Percentiles rank a stretch among this genome's conserved stretches.
phyloP scores from a whole-genome alignment of 2,797 vertebrate genomes.

The Hozukius guyotensis region DNA sequence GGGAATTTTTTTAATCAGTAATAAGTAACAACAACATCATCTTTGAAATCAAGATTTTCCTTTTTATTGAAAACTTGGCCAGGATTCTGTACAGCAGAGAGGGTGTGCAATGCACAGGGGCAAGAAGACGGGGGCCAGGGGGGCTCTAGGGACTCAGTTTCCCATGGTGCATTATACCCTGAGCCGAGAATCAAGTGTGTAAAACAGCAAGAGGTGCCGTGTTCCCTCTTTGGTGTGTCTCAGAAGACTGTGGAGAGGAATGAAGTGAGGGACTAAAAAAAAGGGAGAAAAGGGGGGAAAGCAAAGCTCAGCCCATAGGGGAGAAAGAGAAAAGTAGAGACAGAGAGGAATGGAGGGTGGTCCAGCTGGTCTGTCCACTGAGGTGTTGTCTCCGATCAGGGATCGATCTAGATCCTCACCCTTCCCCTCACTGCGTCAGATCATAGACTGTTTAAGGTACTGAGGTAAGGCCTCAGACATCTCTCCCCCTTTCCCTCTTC shows the following conservation, averaged over 20 bases:
- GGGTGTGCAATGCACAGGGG: slow-evolving; percentile 74
- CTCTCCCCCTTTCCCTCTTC: slow-evolving; percentile 83
- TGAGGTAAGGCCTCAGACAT: slow-evolving; percentile 74
- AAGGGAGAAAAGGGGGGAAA: slow-evolving; percentile 57
- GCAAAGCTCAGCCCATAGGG: slow-evolving; percentile 73
- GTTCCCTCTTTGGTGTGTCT: slow-evolving; percentile 70
- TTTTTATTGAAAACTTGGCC: slow-evolving; percentile 87
- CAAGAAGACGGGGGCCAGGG: slow-evolving; percentile 55
- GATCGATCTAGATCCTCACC: slow-evolving; percentile 55
- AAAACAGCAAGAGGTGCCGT: slow-evolving; percentile 65
- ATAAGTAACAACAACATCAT: slow-evolving; percentile 56
- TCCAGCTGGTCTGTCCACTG: slow-evolving; percentile 55
- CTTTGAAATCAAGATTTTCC: slow-evolving; percentile 77
- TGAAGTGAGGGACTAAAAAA: slow-evolving; percentile 63
- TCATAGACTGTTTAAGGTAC: slow-evolving; percentile 46
- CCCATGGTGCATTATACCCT: slow-evolving; percentile 76
- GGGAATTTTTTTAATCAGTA: slow-evolving; percentile 8
- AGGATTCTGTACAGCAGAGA: slow-evolving; percentile 85
- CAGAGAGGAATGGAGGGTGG: slow-evolving; percentile 65
- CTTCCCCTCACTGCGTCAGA: slow-evolving; percentile 48
- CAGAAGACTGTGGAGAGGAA: slow-evolving; percentile 63
- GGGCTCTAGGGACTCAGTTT: slow-evolving; percentile 68
- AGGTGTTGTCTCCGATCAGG: slow-evolving; percentile 50
- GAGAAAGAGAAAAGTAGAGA: slow-evolving; percentile 83
- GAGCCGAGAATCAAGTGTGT: slow-evolving; percentile 72